A percentile compares a stretch with the other conserved stretches of the same genome.
These are phyloP conservation scores for Camponotus floridanus DNA, from an alignment of 1,140 invertebrate genomes.

Conservation along the genomic window DNA sequence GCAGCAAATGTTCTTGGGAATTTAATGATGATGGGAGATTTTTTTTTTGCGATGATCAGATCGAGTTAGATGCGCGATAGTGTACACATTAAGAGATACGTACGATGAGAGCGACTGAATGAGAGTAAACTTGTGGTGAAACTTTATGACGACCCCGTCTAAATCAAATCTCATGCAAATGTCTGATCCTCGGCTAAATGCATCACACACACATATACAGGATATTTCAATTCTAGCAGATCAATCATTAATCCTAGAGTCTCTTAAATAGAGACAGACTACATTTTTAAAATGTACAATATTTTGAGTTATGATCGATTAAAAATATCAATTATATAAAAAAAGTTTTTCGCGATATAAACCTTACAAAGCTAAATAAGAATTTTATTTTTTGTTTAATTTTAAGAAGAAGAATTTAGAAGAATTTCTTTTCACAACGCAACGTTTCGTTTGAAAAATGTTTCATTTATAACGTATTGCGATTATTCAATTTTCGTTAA, in stretches of 20 bases:
- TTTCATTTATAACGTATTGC: not conserved
- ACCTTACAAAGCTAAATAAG: not conserved
- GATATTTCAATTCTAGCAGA: constrained; percentile 19
- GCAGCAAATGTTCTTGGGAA: constrained; percentile 65
- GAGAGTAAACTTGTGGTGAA: not conserved
- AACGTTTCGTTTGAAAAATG: not conserved
- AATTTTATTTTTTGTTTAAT: not conserved
- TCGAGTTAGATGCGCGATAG: constrained; percentile 54
- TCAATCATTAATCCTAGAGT: constrained; percentile 27
- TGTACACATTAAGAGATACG: constrained; percentile 47
- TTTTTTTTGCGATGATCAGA: constrained; percentile 33
- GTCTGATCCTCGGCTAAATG: constrained; percentile 26
- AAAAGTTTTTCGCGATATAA: not conserved
- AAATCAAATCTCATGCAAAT: constrained; percentile 54
- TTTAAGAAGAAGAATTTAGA: not conserved
- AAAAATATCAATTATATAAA: not conserved
- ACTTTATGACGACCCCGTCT: constrained; percentile 31
- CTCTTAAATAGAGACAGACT: not conserved
- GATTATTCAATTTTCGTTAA: not conserved
- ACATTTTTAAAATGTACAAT: not conserved
- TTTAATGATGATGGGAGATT: constrained; percentile 46
- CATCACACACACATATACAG: constrained; percentile 39
- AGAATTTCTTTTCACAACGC: not conserved
- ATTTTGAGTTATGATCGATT: not conserved
- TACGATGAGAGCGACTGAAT: constrained; percentile 52